phyloP scores from a whole-genome alignment of 1,140 invertebrate species.

The Melipona quadrifasciata region DNA sequence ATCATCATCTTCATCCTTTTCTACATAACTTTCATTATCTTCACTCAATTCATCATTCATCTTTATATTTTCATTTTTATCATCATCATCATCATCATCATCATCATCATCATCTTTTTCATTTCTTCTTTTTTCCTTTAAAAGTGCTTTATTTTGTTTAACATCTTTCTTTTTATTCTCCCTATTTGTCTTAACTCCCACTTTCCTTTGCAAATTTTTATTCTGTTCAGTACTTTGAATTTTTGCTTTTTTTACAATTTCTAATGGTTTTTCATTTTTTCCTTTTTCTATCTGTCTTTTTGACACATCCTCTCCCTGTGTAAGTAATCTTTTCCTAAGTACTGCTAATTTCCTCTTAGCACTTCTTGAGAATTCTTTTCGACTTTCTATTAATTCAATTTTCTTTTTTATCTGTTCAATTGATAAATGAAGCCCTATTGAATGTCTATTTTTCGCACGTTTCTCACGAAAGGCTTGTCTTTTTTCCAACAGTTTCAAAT shows the following conservation, averaged over 20 bases:
- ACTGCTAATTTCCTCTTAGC: constrained; percentile 62
- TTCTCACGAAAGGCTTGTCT: constrained; percentile 26
- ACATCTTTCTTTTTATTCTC: constrained; percentile 39
- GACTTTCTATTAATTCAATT: constrained; percentile 59
- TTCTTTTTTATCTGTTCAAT: constrained; percentile 61
- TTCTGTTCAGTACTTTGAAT: constrained; percentile 78
- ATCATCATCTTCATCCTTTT: constrained; percentile 63
- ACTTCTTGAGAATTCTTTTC: constrained; percentile 60
- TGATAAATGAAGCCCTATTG: not conserved
- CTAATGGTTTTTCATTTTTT: not conserved
- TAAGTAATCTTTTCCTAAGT: constrained; percentile 59
- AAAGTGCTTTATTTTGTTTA: constrained; percentile 72
- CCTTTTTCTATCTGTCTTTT: not conserved
- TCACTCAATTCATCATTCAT: constrained; percentile 12
- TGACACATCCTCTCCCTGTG: constrained; percentile 35
- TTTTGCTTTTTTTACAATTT: constrained; percentile 67
- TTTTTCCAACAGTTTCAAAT: not conserved
- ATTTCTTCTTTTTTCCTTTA: constrained; percentile 76
- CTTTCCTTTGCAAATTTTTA: not conserved
- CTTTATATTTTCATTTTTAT: constrained; percentile 13
- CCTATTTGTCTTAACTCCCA: not conserved
- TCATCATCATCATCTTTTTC: constrained; percentile 38
- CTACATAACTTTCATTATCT: constrained; percentile 40
- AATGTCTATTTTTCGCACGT: constrained; percentile 5
- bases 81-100: constrained; percentile 53